Conservation (phyloP, 1,140 invertebrate genomes). For the Phymorhynchus buccinoides region DNA sequence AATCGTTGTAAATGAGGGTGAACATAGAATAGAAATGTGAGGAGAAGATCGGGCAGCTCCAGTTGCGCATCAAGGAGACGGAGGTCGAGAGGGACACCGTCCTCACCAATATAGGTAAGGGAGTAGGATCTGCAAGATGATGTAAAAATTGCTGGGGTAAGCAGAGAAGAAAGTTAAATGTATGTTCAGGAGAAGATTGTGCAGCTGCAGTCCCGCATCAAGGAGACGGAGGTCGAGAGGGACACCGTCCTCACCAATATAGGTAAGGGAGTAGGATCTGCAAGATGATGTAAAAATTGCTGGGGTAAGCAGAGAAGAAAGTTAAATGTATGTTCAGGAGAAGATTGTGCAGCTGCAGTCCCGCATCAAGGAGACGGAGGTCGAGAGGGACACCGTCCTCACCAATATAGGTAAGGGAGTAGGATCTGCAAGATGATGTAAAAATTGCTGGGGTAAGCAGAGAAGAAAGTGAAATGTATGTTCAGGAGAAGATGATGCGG, state of each 20-base stretch:
- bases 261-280: too few relatives aligned
- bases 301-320: too few relatives aligned
- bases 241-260: slow-evolving; percentile 88
- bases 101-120: slow-evolving; percentile 77
- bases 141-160: too few relatives aligned
- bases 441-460: too few relatives aligned
- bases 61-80: slow-evolving; percentile 89
- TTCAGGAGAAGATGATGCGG: slow-evolving; percentile 90
- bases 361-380: slow-evolving; percentile 90
- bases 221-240: slow-evolving; percentile 91
- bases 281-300: too few relatives aligned
- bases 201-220: slow-evolving; percentile 89
- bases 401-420: slow-evolving; percentile 76
- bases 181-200: slow-evolving; percentile 93
- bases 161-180: too few relatives aligned
- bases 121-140: too few relatives aligned
- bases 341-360: slow-evolving; percentile 89
- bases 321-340: too few relatives aligned
- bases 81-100: slow-evolving; percentile 95
- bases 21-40: too few relatives aligned
- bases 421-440: too few relatives aligned
- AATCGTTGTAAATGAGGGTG: too few relatives aligned
- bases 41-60: slow-evolving; percentile 91
- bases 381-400: slow-evolving; percentile 94
- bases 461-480: too few relatives aligned